A percentile compares a stretch with the other conserved stretches of the same genome.
These are phyloP conservation scores for Chromobotia macracanthus DNA, from an alignment of 2,797 vertebrate species.

Conservation along the genomic window DNA sequence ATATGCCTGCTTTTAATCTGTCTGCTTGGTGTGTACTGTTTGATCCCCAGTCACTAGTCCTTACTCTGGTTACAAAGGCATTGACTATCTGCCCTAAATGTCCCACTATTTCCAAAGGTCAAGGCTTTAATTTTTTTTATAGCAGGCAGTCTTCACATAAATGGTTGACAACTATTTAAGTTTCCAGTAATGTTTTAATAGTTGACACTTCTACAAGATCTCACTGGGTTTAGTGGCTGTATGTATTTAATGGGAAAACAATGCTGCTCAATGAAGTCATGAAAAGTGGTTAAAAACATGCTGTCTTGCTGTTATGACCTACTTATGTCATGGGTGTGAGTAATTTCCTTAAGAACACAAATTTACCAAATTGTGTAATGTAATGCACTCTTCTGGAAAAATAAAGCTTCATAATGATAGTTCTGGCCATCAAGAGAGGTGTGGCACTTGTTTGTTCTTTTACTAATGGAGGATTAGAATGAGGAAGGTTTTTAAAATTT, in stretches of 20 bases:
- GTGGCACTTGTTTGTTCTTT: too few relatives aligned
- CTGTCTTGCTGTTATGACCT: background rate
- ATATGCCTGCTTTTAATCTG: slow-evolving; percentile 66
- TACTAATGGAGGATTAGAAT: background rate
- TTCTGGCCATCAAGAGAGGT: background rate
- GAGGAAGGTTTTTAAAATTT: background rate
- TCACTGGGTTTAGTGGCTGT: background rate
- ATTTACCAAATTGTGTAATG: background rate
- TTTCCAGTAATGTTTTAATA: too few relatives aligned
- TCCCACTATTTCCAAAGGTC: background rate
- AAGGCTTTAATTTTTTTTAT: too few relatives aligned
- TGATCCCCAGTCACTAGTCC: background rate
- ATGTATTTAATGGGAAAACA: background rate
- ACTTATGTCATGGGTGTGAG: background rate
- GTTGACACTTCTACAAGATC: too few relatives aligned
- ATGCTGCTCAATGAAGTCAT: background rate
- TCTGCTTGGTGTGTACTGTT: slow-evolving; percentile 6
- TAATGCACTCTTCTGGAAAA: background rate
- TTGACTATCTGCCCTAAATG: background rate
- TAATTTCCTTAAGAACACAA: background rate
- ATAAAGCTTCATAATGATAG: background rate
- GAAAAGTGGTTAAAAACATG: background rate
- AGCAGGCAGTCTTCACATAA: too few relatives aligned
- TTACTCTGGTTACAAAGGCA: background rate
- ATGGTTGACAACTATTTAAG: too few relatives aligned